Evolutionary conservation across 2,888 invertebrate species (phyloP).

Genomic region (Troides helena): DNA sequence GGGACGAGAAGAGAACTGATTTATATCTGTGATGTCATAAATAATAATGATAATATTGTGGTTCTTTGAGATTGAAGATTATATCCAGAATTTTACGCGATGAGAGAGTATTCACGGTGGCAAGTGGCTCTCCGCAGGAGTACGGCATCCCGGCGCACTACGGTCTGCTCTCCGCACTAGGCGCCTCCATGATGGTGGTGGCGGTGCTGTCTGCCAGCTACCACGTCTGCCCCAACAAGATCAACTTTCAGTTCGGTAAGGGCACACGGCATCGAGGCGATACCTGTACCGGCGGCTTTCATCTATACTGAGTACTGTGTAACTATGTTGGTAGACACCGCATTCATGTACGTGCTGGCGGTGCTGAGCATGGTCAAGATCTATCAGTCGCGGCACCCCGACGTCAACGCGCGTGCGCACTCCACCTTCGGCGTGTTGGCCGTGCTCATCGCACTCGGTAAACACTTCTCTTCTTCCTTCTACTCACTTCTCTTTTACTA

Average conservation of each 20-base stretch:
- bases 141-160: constrained; percentile 91
- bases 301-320: too few species aligned
- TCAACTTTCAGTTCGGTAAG: constrained; percentile 94
- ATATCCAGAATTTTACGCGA: too few species aligned
- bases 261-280: too few species aligned
- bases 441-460: constrained; percentile 85
- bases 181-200: constrained; percentile 92
- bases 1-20: too few species aligned
- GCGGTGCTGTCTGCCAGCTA: constrained; percentile 92
- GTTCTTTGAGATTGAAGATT: too few species aligned
- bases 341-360: constrained; percentile 95
- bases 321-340: constrained; percentile 82
- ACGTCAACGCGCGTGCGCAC: constrained; percentile 92
- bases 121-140: constrained; percentile 55
- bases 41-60: too few species aligned
- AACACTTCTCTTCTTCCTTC: constrained; percentile 32
- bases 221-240: constrained; percentile 93
- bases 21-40: too few species aligned
- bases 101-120: too few species aligned
- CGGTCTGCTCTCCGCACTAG: constrained; percentile 93
- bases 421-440: constrained; percentile 89
- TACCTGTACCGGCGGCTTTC: too few species aligned
- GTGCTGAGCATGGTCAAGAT: constrained; percentile 93
- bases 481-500: neutral
- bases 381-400: constrained; percentile 94